A percentile compares a stretch with the other conserved stretches of the same genome.
These are phyloP conservation scores for Mimachlamys varia DNA, from an alignment of 2,888 invertebrate genomes.

Conservation along the genomic window DNA sequence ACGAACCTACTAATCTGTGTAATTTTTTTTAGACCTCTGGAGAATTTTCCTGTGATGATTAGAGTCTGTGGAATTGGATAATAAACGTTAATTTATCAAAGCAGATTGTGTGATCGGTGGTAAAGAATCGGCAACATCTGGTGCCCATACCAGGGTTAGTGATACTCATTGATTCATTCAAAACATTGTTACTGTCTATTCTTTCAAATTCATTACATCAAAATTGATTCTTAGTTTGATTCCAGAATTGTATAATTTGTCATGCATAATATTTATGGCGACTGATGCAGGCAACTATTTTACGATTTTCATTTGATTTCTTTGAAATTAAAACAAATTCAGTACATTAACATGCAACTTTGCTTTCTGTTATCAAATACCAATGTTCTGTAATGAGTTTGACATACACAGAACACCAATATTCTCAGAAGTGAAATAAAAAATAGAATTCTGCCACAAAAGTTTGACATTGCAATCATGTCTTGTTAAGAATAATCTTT, in stretches of 20 bases:
- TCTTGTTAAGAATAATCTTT: too few species aligned
- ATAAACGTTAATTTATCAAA: slow-evolving; percentile 21
- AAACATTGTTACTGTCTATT: neutral
- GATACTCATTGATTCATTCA: neutral
- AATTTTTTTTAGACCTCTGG: slow-evolving; percentile 24
- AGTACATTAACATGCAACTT: too few species aligned
- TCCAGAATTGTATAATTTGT: neutral
- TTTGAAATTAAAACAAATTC: too few species aligned
- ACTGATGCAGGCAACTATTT: too few species aligned
- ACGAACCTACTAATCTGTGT: neutral
- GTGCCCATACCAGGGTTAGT: neutral
- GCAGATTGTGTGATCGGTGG: neutral
- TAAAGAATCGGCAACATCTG: neutral
- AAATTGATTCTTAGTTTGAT: neutral
- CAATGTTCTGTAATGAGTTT: too few species aligned
- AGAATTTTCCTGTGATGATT: slow-evolving; percentile 17
- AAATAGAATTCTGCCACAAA: too few species aligned
- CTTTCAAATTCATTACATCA: slow-evolving; percentile 10
- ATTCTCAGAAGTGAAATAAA: too few species aligned
- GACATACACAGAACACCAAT: too few species aligned
- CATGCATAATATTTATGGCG: too few species aligned
- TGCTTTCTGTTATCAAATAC: too few species aligned
- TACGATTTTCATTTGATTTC: too few species aligned
- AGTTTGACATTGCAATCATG: too few species aligned
- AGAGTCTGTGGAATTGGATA: slow-evolving; percentile 23